Percentiles rank a stretch among this genome's conserved stretches.
Evolutionary conservation across 2,113 vertebrate species (phyloP).

Genomic region (Uropsilus gracilis): DNA sequence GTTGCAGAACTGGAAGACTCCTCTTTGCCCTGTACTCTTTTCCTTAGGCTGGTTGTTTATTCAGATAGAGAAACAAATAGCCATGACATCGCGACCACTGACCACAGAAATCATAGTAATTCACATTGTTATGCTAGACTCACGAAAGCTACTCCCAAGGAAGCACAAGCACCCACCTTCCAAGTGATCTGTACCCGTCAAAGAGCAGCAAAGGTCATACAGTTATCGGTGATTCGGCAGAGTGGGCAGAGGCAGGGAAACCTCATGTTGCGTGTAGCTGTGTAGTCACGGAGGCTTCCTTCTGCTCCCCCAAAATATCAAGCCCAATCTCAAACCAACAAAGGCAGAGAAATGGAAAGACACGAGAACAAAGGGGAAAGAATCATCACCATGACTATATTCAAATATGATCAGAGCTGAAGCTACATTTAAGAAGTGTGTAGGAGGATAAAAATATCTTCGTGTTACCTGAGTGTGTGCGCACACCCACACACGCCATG

Average conservation of each 20-base stretch:
- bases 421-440: background rate
- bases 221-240: background rate
- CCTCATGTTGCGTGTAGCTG: too few relatives aligned
- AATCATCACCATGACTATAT: slow-evolving; percentile 51
- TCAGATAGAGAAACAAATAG: background rate
- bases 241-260: background rate
- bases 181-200: background rate
- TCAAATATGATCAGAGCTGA: slow-evolving; percentile 47
- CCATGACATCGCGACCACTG: background rate
- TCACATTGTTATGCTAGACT: background rate
- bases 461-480: slow-evolving; percentile 37
- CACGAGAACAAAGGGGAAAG: slow-evolving; percentile 50
- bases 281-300: background rate
- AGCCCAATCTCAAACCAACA: background rate
- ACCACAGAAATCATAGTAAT: background rate
- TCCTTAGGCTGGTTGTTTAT: background rate
- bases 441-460: slow-evolving; percentile 28
- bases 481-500: background rate
- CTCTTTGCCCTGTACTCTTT: background rate
- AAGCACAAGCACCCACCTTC: background rate
- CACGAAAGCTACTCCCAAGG: background rate
- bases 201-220: background rate
- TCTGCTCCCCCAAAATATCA: background rate
- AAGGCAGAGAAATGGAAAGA: slow-evolving; percentile 12
- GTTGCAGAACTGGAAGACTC: background rate